A percentile compares a stretch with the other conserved stretches of the same genome.
phyloP scores from a whole-genome alignment of 2,888 invertebrate genomes.

The Dione vanillae region DNA sequence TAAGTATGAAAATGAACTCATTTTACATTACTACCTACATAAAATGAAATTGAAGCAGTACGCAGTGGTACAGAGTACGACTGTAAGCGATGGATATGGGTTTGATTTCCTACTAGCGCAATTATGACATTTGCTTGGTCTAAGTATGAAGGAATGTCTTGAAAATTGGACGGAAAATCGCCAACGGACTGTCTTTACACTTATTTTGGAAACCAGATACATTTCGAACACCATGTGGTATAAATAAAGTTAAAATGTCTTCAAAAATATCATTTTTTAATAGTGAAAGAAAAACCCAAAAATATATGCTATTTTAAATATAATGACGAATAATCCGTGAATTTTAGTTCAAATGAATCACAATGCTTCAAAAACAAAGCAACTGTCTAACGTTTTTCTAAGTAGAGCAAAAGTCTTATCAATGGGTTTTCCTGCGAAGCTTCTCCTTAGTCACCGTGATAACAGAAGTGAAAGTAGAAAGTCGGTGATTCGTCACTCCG shows the following conservation, averaged over 20 bases:
- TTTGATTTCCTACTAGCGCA: too few species aligned
- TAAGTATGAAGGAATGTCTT: too few species aligned
- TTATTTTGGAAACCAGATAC: too few species aligned
- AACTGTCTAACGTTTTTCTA: slow-evolving; percentile 6
- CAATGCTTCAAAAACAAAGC: background rate
- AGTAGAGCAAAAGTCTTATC: slow-evolving; percentile 17
- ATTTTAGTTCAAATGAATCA: slow-evolving; percentile 3
- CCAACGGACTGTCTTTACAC: background rate
- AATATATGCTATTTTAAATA: background rate
- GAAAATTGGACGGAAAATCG: too few species aligned
- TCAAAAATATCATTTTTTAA: too few species aligned
- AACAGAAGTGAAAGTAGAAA: background rate
- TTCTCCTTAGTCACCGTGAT: background rate
- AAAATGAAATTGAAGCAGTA: background rate
- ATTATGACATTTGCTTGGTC: too few species aligned
- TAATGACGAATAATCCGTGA: slow-evolving; percentile 9
- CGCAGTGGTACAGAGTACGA: too few species aligned
- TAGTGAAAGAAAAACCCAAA: too few species aligned
- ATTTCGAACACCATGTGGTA: too few species aligned
- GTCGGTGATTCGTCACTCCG: too few species aligned
- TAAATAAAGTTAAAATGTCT: too few species aligned
- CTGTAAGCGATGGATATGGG: too few species aligned
- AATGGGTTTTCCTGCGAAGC: slow-evolving; percentile 21
- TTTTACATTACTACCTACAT: slow-evolving; percentile 1
- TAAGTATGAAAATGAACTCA: background rate